phyloP scores from a whole-genome alignment of 2,113 vertebrate genomes.

The Holacanthus passer region DNA sequence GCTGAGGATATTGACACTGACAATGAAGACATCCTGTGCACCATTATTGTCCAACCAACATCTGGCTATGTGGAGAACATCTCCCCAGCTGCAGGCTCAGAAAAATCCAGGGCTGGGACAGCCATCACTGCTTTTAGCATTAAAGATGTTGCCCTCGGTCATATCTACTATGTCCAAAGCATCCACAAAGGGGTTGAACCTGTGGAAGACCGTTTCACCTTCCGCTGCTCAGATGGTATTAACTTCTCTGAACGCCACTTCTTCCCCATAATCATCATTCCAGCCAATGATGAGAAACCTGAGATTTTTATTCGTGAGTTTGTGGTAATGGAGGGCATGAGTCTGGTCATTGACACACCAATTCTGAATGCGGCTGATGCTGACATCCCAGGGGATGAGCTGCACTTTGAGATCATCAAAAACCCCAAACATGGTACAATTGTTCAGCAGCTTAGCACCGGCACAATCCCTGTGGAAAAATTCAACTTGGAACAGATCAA shows the following conservation, averaged over 20 bases:
- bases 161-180: slow-evolving; percentile 95
- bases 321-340: slow-evolving; percentile 98
- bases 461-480: slow-evolving; percentile 86
- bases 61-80: slow-evolving; percentile 96
- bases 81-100: slow-evolving; percentile 94
- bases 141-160: slow-evolving; percentile 89
- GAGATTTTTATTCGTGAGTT: slow-evolving; percentile 92
- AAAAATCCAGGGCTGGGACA: slow-evolving; percentile 92
- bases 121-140: slow-evolving; percentile 93
- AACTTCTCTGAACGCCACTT: slow-evolving; percentile 92
- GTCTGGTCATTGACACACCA: slow-evolving; percentile 91
- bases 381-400: slow-evolving; percentile 88
- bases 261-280: slow-evolving; percentile 91
- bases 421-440: slow-evolving; percentile 90
- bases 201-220: slow-evolving; percentile 91
- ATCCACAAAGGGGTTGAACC: slow-evolving; percentile 94
- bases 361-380: slow-evolving; percentile 91
- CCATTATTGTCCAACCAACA: slow-evolving; percentile 91
- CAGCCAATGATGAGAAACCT: slow-evolving; percentile 93
- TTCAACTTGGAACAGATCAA: slow-evolving; percentile 92
- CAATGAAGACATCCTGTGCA: slow-evolving; percentile 92
- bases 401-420: slow-evolving; percentile 89
- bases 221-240: slow-evolving; percentile 95
- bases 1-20: slow-evolving; percentile 90
- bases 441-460: slow-evolving; percentile 90